Evolutionary conservation across 2,888 invertebrate species (phyloP), one percentile per base, ranked within the genome.

Genomic region (Erebia epiphron): DNA sequence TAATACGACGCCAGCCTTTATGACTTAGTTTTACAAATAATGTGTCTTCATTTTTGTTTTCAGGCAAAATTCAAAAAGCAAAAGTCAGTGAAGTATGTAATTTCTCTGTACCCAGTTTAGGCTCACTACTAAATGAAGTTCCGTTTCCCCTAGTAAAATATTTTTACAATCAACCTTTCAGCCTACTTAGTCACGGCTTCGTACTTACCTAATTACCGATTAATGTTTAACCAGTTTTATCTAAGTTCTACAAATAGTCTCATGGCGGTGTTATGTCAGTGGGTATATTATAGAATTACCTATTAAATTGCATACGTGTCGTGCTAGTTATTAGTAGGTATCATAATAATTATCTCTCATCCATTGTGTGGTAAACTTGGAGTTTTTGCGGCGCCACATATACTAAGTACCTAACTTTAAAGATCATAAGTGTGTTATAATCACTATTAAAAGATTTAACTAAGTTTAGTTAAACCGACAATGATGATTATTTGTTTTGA

Each of bases 301-400:
- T n/a, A n/a, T n/a, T n/a, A 16, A 21, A 57, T 58, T 60, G 65
- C 62, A 69, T 66, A 57, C 66, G 49, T 71, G 52, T 66, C 75
- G 73, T 75, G 75, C 49, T 62, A 54, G 72, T 21, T 2, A 21
- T 21, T 21, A 21, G 21, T 21, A 2, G 21, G 1, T n/a, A n/a
- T n/a, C 21, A 21, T 46, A 69, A 63, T 75, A 75, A 76, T 76
- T 75, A 75, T 67, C 14, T n/a, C 52, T 58, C 61, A 16, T 61
- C 72, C 69, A 76, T 76, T 76, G 75, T 76, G 52, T 70, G 67
- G 67, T 73, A 68, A 66, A 67, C 50, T 69, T 64, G 67, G 41
- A 56, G 75, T 76, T 77, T 76, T 76, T 77, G 75, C 74, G 75
- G 76, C 76, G 75, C 73, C 66, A 41, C 65, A 65, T 65, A 13